Evolutionary conservation across 92 coral and sea anemone genomes (phyloP), one percentile per base, ranked within the genome.

Genomic region (Epizoanthus rinbou): DNA sequence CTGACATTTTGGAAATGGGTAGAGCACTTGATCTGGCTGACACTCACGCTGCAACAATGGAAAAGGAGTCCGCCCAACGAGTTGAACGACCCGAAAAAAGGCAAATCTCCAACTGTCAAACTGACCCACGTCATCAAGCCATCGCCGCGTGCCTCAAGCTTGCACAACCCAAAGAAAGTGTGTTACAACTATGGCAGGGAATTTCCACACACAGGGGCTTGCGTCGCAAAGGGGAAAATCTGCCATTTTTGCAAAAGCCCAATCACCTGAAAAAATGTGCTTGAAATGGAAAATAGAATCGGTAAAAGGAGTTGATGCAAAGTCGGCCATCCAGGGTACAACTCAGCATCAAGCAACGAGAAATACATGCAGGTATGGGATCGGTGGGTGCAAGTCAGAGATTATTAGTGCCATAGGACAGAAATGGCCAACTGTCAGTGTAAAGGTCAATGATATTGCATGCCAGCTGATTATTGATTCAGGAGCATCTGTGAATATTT

Each of bases 11-110:
- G 15, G 85, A 84, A 14, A n/a, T 84, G 18, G 88, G 88, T 39
- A 82, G 87, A 82, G 73, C 75, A 15, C 73, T 88, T 50, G 85
- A 83, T 62, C 62, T 88, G 22, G 43, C 84, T 15, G 85, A 84
- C 68, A 52, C 45, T 21, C 54, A 82, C 18, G 85, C 84, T 10
- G 91, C 88, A 22, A 24, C 85, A 6, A 84, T 88, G 16, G 88
- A 83, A 75, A 73, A 75, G 14, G 88, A 88, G 79, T 13, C 88
- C 0, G 84, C 84, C 52, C 33, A 63, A 63, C 68, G 68, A 28
- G 16, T 22, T 8, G 68, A 63, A 63, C 68, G 13, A 63, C 68
- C 33, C 3, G 33, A 15, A 28, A 22, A 13, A 18, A 63, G 9
- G 15, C 35, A 1, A 63, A 22, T 21, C 37, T 35, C 25, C 25